Base-by-base conservation (phyloP, 2,113 vertebrate species). In the Prunella himalayana region DNA sequence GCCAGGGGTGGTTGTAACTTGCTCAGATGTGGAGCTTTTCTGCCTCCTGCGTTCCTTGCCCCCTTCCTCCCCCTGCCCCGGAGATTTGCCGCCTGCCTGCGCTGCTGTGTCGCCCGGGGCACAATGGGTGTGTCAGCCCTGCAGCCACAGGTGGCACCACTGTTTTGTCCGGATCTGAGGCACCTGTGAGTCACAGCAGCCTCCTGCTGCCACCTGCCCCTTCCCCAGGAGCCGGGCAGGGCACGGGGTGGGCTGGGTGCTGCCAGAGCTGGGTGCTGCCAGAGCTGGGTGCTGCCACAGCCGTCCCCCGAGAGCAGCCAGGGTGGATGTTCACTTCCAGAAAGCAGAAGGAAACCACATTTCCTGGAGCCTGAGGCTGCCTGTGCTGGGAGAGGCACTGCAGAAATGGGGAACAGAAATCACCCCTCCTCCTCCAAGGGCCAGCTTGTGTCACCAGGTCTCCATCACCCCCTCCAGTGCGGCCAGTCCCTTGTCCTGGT, bases 331-430 rank as follows among this genome's bases (percentile, higher is more conserved):
- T 53, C 30, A 13, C 44, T 71, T 63, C 37, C 73, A 69, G 71
- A 90, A 95, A 95, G 90, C 93, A 90, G 95, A 95, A 95, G 93
- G 64, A 39, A 88, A 57, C 60, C 70, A 17, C 6, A 9, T 88
- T 94, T 90, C 82, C 87, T 47, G 71, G 14, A 73, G 92, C 72
- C 45, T 1, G 18, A 65, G 90, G 59, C 78, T 64, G 72, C 53
- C 54, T 5, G 9, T 1, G 28, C 80, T 73, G 71, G 79, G 54
- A 73, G 75, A 86, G n/a, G 53, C 3, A 0, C n/a, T 82, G 59
- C 73, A 82, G 63, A 95, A 95, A 94, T 85, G 39, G 60, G 92
- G 94, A 96, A 95, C 71, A 92, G 88, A 97, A 92, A 86, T 81
- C 65, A 10, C 54, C 45, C 57, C 31, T 64, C 53, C 37, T 75